phyloP scores from a whole-genome alignment of 2,113 vertebrate genomes.

The Protobothrops mucrosquamatus region DNA sequence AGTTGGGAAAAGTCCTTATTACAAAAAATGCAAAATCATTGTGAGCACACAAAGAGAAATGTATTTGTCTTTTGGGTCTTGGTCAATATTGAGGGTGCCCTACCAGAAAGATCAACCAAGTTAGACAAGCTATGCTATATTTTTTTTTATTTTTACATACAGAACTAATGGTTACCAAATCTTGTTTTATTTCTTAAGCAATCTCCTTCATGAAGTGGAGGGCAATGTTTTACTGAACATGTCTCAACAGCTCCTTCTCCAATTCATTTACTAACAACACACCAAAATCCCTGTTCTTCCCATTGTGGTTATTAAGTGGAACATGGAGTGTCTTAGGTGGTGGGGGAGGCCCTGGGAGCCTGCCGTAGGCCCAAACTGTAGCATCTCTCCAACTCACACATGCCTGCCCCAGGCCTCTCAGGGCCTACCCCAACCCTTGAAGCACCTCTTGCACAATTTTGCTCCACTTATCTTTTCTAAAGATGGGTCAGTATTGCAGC shows the following conservation, averaged over 20 bases:
- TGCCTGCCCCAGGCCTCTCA: too few relatives aligned
- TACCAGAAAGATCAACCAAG: not conserved
- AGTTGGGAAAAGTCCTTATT: not conserved
- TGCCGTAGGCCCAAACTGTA: too few relatives aligned
- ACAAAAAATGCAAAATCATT: not conserved
- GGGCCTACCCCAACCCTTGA: too few relatives aligned
- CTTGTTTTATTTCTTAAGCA: not conserved
- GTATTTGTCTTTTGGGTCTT: not conserved
- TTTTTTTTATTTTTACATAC: not conserved
- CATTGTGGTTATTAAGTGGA: too few relatives aligned
- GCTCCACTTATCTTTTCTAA: too few relatives aligned
- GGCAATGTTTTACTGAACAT: not conserved
- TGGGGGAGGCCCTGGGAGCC: too few relatives aligned
- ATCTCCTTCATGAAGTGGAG: not conserved
- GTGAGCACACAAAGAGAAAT: too few relatives aligned
- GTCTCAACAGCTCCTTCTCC: not conserved
- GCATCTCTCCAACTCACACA: too few relatives aligned
- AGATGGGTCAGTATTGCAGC: too few relatives aligned
- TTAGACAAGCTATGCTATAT: not conserved
- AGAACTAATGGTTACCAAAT: not conserved
- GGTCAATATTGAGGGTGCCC: not conserved
- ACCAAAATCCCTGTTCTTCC: too few relatives aligned
- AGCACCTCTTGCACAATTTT: too few relatives aligned
- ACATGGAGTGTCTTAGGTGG: too few relatives aligned
- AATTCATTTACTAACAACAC: not conserved